Evolutionary conservation across 2,888 invertebrate species (phyloP).

Genomic region (Empis livida): DNA sequence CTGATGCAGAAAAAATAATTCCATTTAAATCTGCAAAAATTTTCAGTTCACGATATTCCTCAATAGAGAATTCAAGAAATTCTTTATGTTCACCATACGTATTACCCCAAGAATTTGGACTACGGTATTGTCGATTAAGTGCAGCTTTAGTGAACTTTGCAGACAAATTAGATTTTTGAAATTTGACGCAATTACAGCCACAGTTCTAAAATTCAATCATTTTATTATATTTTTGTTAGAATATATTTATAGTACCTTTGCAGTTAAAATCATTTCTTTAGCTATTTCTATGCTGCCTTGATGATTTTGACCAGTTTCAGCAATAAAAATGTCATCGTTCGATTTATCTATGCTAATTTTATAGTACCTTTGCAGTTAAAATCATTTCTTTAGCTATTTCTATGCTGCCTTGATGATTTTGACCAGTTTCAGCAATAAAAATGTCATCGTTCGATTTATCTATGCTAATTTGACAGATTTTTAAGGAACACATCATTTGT

Average conservation of each 20-base stretch:
- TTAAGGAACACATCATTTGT: no score
- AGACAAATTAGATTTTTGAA: constrained; percentile 61
- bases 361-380: no score
- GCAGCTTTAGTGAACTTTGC: constrained; percentile 61
- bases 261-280: constrained; percentile 56
- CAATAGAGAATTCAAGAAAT: constrained; percentile 54
- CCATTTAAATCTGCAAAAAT: constrained; percentile 47
- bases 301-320: constrained; percentile 80
- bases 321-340: no score
- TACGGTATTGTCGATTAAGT: constrained; percentile 47
- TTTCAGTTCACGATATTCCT: constrained; percentile 52
- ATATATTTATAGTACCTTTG: constrained; percentile 42
- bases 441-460: constrained; percentile 22
- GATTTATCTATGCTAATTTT: no score
- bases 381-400: no score
- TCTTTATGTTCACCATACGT: constrained; percentile 71
- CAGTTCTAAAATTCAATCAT: constrained; percentile 13
- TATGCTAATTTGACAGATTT: no score
- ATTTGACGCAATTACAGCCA: constrained; percentile 72
- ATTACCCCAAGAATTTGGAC: constrained; percentile 57
- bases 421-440: no score
- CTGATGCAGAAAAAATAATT: constrained; percentile 63
- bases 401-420: no score
- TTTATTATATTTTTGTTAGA: neutral
- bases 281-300: constrained; percentile 63